These are phyloP conservation scores for Thaumetopoea pityocampa DNA, from an alignment of 1,140 invertebrate genomes.

Conservation along the genomic window DNA sequence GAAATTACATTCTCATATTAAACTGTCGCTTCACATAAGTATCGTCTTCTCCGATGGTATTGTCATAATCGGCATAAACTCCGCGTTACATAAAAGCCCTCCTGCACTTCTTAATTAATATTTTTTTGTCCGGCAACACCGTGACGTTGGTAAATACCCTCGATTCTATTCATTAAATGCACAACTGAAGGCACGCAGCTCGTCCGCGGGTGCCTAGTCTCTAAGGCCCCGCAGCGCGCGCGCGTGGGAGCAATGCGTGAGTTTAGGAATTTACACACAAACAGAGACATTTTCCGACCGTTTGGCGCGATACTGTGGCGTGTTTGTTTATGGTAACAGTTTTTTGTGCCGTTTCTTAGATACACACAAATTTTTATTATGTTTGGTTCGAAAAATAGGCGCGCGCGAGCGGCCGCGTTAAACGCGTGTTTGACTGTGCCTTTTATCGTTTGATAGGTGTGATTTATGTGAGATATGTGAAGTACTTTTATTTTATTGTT, in stretches of 20 bases:
- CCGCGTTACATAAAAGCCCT: too few species aligned
- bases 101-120: too few species aligned
- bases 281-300: slow-evolving; percentile 55
- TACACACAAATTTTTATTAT: slow-evolving; percentile 30
- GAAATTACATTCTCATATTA: too few species aligned
- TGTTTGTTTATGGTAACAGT: slow-evolving; percentile 37
- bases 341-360: slow-evolving; percentile 33
- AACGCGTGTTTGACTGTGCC: too few species aligned
- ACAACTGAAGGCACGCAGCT: slow-evolving; percentile 5
- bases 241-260: slow-evolving; percentile 45
- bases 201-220: slow-evolving; percentile 1
- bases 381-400: slow-evolving; percentile 27
- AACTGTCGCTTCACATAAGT: too few species aligned
- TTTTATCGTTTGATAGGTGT: too few species aligned
- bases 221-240: slow-evolving; percentile 5
- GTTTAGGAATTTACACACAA: slow-evolving; percentile 44
- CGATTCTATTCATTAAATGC: slow-evolving; percentile 6
- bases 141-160: slow-evolving; percentile 3
- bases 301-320: slow-evolving; percentile 47
- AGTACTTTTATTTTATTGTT: too few species aligned
- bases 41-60: too few species aligned
- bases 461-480: slow-evolving; percentile 11
- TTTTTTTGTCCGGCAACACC: slow-evolving; percentile 8
- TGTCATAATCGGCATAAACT: too few species aligned
- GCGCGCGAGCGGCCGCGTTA: slow-evolving; percentile 10